Base-by-base conservation (phyloP, 1,140 invertebrate species). In the Diorhabda sublineata region DNA sequence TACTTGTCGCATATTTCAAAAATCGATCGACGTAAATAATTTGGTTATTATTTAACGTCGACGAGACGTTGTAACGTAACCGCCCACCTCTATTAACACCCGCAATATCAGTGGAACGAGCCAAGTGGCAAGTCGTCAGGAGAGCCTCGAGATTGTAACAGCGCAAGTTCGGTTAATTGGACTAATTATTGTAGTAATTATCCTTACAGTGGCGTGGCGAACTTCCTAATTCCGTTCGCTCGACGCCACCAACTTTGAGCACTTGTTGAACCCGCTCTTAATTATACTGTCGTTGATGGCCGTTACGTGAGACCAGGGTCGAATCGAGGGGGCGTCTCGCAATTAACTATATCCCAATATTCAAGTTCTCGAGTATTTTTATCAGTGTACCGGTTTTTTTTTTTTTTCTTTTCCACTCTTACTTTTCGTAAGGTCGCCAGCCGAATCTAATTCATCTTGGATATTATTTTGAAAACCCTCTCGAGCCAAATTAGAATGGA, bases 401-500 rank as follows among this genome's bases (percentile, higher is more conserved):
- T n/a, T n/a, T 26, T 26, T 26, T 26, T 26, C 26, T 26, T 26
- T 26, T 26, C 26, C 1, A 26, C 26, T 26, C 26, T 26, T 26
- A 26, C 26, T 26, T 26, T 26, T 26, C 26, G 26, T 26, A 26
- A 26, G 26, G 66, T 44, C n/a, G 7, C 41, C 58, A 64, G 58
- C 64, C 26, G 58, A 2, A 64, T 7, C 66, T 70, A 73, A 73
- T 73, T 70, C 66, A 73, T 73, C 71, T 73, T 68, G 26, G 68
- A 73, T 73, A 70, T 56, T 57, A 70, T 70, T 70, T 67, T 66
- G 59, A 57, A 64, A 72, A 72, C 52, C 70, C 64, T 45, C 71
- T 68, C 68, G 71, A 70, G 68, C 59, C 63, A 73, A 73, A 73
- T 73, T 73, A 68, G 69, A 73, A 73, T 70, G 71, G 70, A 72